phyloP scores from a whole-genome alignment of 2,888 invertebrate genomes.

The Polietes domitor region DNA sequence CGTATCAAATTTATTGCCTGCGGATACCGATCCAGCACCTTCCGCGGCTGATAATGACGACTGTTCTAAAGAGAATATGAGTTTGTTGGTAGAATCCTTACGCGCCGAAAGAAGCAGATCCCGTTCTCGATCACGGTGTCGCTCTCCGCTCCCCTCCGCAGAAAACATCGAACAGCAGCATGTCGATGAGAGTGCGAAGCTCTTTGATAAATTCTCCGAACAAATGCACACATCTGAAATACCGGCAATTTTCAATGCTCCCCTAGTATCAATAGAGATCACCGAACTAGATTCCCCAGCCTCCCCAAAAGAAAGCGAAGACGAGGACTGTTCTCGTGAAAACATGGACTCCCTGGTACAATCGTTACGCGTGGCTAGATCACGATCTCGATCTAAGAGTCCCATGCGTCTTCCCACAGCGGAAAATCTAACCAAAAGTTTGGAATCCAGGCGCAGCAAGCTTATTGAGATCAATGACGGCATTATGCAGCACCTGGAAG shows the following conservation, averaged over 20 bases:
- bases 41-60: background rate
- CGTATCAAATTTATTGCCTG: conserved; percentile 55
- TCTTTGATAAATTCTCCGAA: conserved; percentile 44
- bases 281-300: background rate
- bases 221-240: background rate
- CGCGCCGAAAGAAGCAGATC: conserved; percentile 70
- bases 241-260: background rate
- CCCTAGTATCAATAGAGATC: conserved; percentile 31
- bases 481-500: conserved; percentile 69
- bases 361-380: conserved; percentile 62
- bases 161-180: conserved; percentile 69
- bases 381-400: conserved; percentile 64
- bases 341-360: conserved; percentile 62
- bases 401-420: conserved; percentile 69
- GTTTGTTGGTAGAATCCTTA: conserved; percentile 70
- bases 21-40: background rate
- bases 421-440: conserved; percentile 72
- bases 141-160: conserved; percentile 72
- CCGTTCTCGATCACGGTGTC: conserved; percentile 59
- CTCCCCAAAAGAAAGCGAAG: background rate
- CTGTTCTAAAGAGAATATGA: conserved; percentile 65
- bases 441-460: conserved; percentile 71
- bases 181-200: conserved; percentile 63
- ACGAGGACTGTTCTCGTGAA: conserved; percentile 47
- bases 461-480: conserved; percentile 74